Evolutionary conservation across 2,797 vertebrate species (phyloP), one percentile per base, ranked within the genome.

Genomic region (Cyclopterus lumpus): DNA sequence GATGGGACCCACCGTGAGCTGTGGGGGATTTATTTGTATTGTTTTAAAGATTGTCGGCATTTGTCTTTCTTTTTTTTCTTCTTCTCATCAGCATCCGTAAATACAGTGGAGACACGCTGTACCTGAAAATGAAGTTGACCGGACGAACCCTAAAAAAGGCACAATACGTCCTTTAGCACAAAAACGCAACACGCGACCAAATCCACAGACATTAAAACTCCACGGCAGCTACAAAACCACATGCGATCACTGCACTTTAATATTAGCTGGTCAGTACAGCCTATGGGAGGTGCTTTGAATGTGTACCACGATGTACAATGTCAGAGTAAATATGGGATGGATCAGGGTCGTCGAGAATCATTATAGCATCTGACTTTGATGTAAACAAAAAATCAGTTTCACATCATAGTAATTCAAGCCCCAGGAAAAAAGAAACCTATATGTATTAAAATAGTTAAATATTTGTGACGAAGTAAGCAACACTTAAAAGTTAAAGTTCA

Each of bases 181-280:
- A 61, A 61, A 61, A 61, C 65, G 8, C 55, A 1, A 32, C 51
- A 60, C 5, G 24, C 5, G 61, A n/a, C 46, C 8, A 26, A 65
- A 38, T 59, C 44, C 40, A 18, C 44, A 15, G 51, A 71, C 67
- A 28, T 2, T 12, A 34, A 8, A 73, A 48, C 60, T 46, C 10
- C 61, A 54, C 1, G 46, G 24, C 57, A 66, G 67, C 32, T 72
- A 67, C 5, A 62, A 44, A 44, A 62, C 6, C 16, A 40, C n/a
- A 28, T n/a, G n/a, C n/a, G n/a, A n/a, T n/a, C n/a, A n/a, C n/a
- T n/a, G 15, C 34, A 18, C 9, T 49, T 4, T 22, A 38, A 51
- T 58, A 44, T 3, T 9, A 51, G 22, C 22, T 18, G 26, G 0
- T 36, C 30, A 42, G 44, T 8, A 4, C 26, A 28, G 26, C 26